A percentile compares a stretch with the other conserved stretches of the same genome.
These are phyloP conservation scores for Apostichopus californicus DNA, from an alignment of 35 echinoderm and acorn worm species.

Conservation along the genomic window DNA sequence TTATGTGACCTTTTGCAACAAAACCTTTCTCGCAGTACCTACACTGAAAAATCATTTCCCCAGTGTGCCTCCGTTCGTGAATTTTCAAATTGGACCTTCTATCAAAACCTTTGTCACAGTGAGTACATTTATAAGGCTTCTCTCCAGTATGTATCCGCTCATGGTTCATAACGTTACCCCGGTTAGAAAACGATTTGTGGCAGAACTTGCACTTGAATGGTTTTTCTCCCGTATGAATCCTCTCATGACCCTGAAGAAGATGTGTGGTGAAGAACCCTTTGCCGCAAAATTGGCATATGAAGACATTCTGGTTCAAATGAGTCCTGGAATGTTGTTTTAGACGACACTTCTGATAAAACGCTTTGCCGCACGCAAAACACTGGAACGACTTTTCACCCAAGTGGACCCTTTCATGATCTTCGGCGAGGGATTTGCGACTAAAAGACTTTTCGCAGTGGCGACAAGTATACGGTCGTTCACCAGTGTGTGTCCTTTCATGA, in stretches of 20 bases:
- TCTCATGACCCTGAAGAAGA: not conserved
- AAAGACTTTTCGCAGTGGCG: not conserved
- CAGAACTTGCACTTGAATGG: slow-evolving; percentile 27
- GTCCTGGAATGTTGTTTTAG: not conserved
- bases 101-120: slow-evolving; percentile 34
- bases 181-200: not conserved
- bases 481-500: slow-evolving; percentile 15
- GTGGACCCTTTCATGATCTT: not conserved
- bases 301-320: not conserved
- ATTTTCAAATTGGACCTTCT: not conserved
- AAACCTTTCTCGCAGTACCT: not conserved
- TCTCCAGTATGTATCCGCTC: slow-evolving; percentile 29
- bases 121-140: slow-evolving; percentile 28
- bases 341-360: not conserved
- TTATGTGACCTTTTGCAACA: not conserved
- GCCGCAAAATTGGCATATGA: not conserved
- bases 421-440: not conserved
- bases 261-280: not conserved
- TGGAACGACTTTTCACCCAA: not conserved
- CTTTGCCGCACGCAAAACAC: not conserved
- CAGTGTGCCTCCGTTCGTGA: slow-evolving; percentile 58
- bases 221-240: slow-evolving; percentile 4
- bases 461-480: not conserved
- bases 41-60: slow-evolving; percentile 54
- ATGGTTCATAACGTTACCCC: no score